Base-by-base conservation (phyloP, 53 echinoderm and acorn worm species). In the Zoroaster sp. region DNA sequence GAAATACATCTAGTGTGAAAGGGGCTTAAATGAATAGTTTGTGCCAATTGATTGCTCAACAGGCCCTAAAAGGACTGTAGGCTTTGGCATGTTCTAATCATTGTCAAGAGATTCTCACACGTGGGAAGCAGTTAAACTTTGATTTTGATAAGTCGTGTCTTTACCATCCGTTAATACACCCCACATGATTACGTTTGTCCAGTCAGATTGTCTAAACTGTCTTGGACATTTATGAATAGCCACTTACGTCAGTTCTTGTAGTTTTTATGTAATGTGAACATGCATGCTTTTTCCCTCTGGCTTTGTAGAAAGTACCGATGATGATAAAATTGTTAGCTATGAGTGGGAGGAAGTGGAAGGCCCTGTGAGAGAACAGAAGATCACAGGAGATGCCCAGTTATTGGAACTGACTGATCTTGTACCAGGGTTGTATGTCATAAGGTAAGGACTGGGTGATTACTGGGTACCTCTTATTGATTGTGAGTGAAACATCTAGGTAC, bases 321-420 rank as follows among this genome's bases (percentile, higher is more conserved):
- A 96, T 65, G 93, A 89, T 66, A 78, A 79, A 0, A 94, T 90
- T 69, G 88, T 89, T 23, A 90, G 80, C 21, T 96, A 95, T 74
- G 90, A 89, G 23, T 96, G 97, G 97, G 93, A 96, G 83, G 93
- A 93, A 55, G 74, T 95, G 9, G 77, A 93, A 23, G 95, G 97
- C 1, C 97, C 97, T 0, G 28, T 95, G 6, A 87, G 91, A 32
- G 90, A 93, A 40, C 75, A 89, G 18, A 78, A 93, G 83, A 92
- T 88, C 45, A 74, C 49, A 14, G 97, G 97, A 18, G 92, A 91
- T 52, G 73, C 87, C 40, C 83, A 89, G 44, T 89, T 89, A 2
- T 75, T 95, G 5, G 36, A 89, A 45, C 73, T 96, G 23, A 91
- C 87, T 20, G 68, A 93, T 47, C 90, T 96, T 6, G 77, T 89